A percentile compares a stretch with the other conserved stretches of the same genome.
These are phyloP conservation scores for Eudorcas thomsonii DNA, from an alignment of 2,113 vertebrate species.

Conservation along the genomic window DNA sequence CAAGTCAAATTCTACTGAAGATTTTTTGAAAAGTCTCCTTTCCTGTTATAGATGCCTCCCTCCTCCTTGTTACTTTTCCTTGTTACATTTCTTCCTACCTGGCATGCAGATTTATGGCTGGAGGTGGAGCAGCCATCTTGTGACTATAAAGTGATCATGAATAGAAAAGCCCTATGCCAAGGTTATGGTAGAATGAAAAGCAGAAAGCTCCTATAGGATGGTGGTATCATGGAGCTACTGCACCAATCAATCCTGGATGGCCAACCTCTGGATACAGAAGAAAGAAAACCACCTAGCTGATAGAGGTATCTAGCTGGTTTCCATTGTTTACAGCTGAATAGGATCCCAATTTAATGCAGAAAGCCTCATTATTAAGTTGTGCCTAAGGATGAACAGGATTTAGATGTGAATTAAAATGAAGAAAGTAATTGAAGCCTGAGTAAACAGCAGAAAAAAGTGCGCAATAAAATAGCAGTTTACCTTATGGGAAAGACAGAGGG, in stretches of 20 bases:
- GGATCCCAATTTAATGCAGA: neutral
- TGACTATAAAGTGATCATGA: neutral
- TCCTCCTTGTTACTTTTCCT: neutral
- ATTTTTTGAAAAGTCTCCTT: neutral
- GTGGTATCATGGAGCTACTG: neutral
- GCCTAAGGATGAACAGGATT: neutral
- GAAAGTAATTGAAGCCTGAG: neutral
- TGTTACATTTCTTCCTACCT: neutral
- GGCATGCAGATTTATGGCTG: neutral
- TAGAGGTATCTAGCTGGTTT: neutral
- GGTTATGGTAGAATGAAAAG: neutral
- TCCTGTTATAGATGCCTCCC: neutral
- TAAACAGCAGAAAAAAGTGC: neutral
- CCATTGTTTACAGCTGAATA: neutral
- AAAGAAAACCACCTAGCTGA: neutral
- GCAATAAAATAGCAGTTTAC: neutral
- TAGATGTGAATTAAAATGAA: neutral
- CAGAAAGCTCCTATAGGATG: neutral
- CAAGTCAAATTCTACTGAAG: neutral
- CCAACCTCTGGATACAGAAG: neutral
- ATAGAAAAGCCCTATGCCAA: neutral
- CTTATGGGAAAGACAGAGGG: neutral
- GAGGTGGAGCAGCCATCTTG: neutral
- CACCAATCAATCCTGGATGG: too few species aligned
- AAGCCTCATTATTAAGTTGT: neutral